Percentiles rank a stretch among this genome's conserved stretches.
Conservation (phyloP, 1,140 invertebrate species). For the Drosophila ironensis region DNA sequence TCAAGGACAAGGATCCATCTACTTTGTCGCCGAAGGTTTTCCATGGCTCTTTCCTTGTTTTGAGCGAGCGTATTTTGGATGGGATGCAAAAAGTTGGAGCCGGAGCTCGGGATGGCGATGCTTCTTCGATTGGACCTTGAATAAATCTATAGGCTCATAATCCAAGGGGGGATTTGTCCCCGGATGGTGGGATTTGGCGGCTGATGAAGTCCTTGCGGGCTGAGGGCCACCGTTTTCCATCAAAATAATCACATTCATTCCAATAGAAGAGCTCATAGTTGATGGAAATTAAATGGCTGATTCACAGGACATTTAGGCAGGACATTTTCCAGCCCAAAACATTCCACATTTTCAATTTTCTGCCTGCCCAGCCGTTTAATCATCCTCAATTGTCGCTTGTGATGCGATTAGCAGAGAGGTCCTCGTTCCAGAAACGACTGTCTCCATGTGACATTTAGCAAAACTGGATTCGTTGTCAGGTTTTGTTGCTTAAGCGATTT, state of each 20-base stretch:
- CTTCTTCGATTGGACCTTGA: slow-evolving; percentile 9
- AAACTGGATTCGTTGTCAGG: slow-evolving; percentile 25
- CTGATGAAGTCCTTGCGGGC: neutral
- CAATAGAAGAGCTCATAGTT: too few relatives aligned
- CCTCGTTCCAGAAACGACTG: neutral
- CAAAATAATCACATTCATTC: too few relatives aligned
- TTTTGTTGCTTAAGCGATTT: slow-evolving; percentile 49
- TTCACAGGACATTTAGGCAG: too few relatives aligned
- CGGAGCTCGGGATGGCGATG: neutral
- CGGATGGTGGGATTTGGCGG: neutral
- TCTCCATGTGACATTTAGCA: slow-evolving; percentile 13
- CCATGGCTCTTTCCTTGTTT: neutral
- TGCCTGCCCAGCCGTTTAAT: slow-evolving; percentile 8
- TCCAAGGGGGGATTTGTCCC: neutral
- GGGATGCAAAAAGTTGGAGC: too few relatives aligned
- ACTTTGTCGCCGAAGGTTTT: neutral
- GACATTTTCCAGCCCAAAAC: neutral
- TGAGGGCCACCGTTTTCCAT: too few relatives aligned
- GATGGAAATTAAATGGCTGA: too few relatives aligned
- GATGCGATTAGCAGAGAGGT: slow-evolving; percentile 31
- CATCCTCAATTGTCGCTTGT: slow-evolving; percentile 25
- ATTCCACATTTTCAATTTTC: neutral
- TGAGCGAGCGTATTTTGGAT: neutral
- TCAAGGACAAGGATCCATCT: slow-evolving; percentile 44
- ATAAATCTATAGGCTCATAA: slow-evolving; percentile 16